Evolutionary conservation across 2,113 vertebrate genomes (phyloP), one percentile per base, ranked within the genome.

Genomic region (Corythornis cristatus): DNA sequence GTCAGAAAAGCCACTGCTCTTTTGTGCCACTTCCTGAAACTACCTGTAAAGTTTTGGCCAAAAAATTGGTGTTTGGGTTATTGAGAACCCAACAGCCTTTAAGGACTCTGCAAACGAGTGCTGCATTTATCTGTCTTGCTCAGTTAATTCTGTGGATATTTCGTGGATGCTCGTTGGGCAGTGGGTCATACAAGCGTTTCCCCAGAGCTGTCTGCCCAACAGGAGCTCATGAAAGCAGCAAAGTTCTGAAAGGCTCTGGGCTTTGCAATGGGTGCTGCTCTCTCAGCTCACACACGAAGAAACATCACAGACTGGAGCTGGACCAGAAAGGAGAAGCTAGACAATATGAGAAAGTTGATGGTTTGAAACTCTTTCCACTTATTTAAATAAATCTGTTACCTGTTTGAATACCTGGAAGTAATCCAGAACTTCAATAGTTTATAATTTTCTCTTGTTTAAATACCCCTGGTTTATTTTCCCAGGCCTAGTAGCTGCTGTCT

Each of bases 401-500:
- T 96, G 94, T 70, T 92, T 96, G 91, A 96, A 94, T 95, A 92
- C 91, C 75, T 92, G 96, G 94, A 92, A 96, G 91, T 93, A 91
- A 84, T 95, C 89, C 87, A 95, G 87, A 45, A 96, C 78, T 93
- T 94, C 86, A 95, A 66, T 84, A 87, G 89, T 92, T 91, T 93
- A 62, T 83, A 77, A 48, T 71, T 92, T 76, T 87, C 92, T 95
- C 93, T 93, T 92, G 90, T 90, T 79, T 83, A 70, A 70, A 50
- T 65, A 88, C 80, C 46, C 54, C 20, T 60, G 61, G 79, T 89
- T 81, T 73, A 56, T 88, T 96, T 96, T 74, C 87, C 76, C 66
- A 50, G 57, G 70, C 87, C 45, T 48, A 35, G 65, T 48, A 74
- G 37, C 65, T 85, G 58, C 53, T 56, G 35, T 76, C 48, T 86